Percentiles rank a stretch among this genome's conserved stretches.
Evolutionary conservation across 2,113 vertebrate species (phyloP).

Genomic region (Chaetorhynchus papuensis): DNA sequence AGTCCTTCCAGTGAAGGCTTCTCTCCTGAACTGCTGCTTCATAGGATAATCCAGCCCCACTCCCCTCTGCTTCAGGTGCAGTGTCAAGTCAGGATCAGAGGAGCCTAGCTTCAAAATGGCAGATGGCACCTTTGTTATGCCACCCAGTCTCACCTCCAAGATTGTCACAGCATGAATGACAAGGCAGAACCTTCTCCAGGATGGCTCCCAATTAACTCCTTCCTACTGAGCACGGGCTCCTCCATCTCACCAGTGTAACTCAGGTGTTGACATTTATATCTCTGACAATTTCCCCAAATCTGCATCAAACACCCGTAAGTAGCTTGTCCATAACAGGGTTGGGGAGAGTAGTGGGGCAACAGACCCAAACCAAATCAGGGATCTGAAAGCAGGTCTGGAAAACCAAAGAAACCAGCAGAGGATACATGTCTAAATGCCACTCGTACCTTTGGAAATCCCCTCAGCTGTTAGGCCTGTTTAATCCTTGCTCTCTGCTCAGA

Average conservation of each 20-base stretch:
- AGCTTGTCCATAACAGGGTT: not conserved
- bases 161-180: not conserved
- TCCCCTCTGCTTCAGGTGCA: not conserved
- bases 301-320: not conserved
- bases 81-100: not conserved
- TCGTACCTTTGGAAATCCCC: not conserved
- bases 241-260: not conserved
- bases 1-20: not conserved
- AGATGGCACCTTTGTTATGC: not conserved
- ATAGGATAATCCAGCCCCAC: not conserved
- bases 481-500: not conserved
- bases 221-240: rapidly evolving
- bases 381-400: not conserved
- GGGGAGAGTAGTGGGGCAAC: not conserved
- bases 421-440: not conserved
- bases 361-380: not conserved
- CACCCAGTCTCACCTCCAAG: not conserved
- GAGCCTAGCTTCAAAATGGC: not conserved
- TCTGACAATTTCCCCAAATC: not conserved
- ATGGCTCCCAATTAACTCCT: not conserved
- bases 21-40: not conserved
- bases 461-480: slow-evolving; percentile 26
- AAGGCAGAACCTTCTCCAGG: not conserved
- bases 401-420: not conserved
- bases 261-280: not conserved